These are phyloP conservation scores for Propithecus perrieri DNA, from an alignment of 2,797 vertebrate genomes.

Conservation along the genomic window DNA sequence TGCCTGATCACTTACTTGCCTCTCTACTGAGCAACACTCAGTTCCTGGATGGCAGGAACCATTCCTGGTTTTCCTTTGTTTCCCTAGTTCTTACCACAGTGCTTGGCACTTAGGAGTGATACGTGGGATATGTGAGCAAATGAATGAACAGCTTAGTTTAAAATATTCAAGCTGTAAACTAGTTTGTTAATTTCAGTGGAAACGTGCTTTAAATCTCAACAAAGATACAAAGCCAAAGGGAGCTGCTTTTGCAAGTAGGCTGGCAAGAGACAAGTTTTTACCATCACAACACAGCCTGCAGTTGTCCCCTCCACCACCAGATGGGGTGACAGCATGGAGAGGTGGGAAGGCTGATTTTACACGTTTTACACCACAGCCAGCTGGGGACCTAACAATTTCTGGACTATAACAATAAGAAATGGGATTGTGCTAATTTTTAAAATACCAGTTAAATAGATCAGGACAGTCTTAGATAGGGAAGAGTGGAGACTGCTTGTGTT, in stretches of 20 bases:
- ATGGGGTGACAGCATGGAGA: slow-evolving; percentile 31
- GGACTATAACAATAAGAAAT: slow-evolving; percentile 54
- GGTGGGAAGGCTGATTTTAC: neutral
- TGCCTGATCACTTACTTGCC: neutral
- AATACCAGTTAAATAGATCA: slow-evolving; percentile 70
- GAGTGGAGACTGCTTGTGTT: slow-evolving; percentile 61
- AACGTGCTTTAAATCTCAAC: neutral
- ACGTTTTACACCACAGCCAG: neutral
- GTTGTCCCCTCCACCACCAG: slow-evolving; percentile 52
- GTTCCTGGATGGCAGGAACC: neutral
- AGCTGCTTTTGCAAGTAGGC: neutral
- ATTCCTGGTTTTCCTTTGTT: neutral
- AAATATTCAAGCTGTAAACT: neutral
- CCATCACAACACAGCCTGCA: neutral
- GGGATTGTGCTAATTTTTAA: slow-evolving; percentile 67
- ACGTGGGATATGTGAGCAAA: neutral
- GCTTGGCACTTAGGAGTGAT: neutral
- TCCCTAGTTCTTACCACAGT: neutral
- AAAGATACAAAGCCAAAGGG: neutral
- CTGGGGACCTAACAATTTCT: slow-evolving; percentile 23
- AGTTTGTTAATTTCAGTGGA: neutral
- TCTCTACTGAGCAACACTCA: neutral
- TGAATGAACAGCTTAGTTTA: neutral
- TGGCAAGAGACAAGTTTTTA: neutral
- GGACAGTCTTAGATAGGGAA: slow-evolving; percentile 54